Evolutionary conservation across 2,888 invertebrate genomes (phyloP), one percentile per base, ranked within the genome.

Genomic region (Harpalus rufipes): DNA sequence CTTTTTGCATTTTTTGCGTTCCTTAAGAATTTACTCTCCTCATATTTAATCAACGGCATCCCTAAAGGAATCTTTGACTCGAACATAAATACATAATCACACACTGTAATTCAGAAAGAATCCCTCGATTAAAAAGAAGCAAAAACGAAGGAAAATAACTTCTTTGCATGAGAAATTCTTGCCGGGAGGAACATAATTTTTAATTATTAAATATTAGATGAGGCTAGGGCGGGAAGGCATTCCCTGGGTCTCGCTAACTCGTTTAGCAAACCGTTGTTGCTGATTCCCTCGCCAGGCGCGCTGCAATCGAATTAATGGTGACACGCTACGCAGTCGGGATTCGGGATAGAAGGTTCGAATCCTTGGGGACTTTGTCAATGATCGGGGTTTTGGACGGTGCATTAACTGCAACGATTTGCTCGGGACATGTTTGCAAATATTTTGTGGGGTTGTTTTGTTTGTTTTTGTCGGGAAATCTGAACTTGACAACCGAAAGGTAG

Each of bases 181-280:
- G 87, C 88, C 86, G 65, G 85, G 81, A 86, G 88, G 86, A 51
- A 74, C 86, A 87, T 88, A 88, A 88, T 88, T 89, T 88, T 88
- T 86, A 88, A 88, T 88, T 87, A 88, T 88, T 88, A 87, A 88
- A 88, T 87, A 88, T 87, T 86, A 87, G 86, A 86, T 86, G 86
- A 86, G 86, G 85, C 85, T 85, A 78, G 56, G 78, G 78, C 78
- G 78, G 78, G 56, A 21, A 39, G 14, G 14, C 39, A 21, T 7
- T 39, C 32, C 16, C 68, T 81, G 85, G 81, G 82, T 79, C 86
- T 84, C 81, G 88, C 88, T 89, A 89, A 89, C 89, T 89, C 89
- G 88, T 88, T 89, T 89, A 89, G 88, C 88, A 88, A 89, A 89
- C 89, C 89, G 89, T 88, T 86, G 86, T 63, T 63, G 80, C 63